These are phyloP conservation scores for Cantharis rustica DNA, from an alignment of 2,888 invertebrate genomes.

Conservation along the genomic window DNA sequence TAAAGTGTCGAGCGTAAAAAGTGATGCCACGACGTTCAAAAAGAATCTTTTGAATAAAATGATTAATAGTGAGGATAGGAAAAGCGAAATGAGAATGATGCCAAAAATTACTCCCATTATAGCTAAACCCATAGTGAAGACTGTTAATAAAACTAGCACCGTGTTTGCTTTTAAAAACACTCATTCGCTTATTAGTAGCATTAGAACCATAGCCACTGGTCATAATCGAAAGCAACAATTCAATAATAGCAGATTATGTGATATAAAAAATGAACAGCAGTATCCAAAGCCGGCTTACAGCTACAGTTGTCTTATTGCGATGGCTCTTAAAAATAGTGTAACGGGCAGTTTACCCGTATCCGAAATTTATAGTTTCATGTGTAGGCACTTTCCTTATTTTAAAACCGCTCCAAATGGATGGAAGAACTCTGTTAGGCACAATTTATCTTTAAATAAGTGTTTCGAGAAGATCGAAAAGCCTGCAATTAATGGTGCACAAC, in stretches of 20 bases:
- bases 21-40: slow-evolving; percentile 62
- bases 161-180: slow-evolving; percentile 48
- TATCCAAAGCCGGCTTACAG: slow-evolving; percentile 98
- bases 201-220: slow-evolving; percentile 31
- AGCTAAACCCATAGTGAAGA: slow-evolving; percentile 49
- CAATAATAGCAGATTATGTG: slow-evolving; percentile 44
- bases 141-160: slow-evolving; percentile 40
- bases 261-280: slow-evolving; percentile 60
- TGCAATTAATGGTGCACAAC: slow-evolving; percentile 81
- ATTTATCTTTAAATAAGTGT: slow-evolving; percentile 96
- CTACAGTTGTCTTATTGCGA: slow-evolving; percentile 96
- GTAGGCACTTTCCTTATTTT: slow-evolving; percentile 98
- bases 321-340: slow-evolving; percentile 95
- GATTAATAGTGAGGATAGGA: slow-evolving; percentile 47
- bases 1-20: slow-evolving; percentile 64
- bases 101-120: slow-evolving; percentile 52
- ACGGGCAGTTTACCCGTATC: slow-evolving; percentile 95
- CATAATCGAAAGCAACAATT: slow-evolving; percentile 34
- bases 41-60: slow-evolving; percentile 69
- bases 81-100: slow-evolving; percentile 47
- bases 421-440: slow-evolving; percentile 98
- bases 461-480: slow-evolving; percentile 98
- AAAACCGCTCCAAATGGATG: slow-evolving; percentile 98
- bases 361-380: slow-evolving; percentile 99
- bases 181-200: slow-evolving; percentile 39